These are phyloP conservation scores for Charanyca ferruginea DNA, from an alignment of 2,888 invertebrate genomes.

Conservation along the genomic window DNA sequence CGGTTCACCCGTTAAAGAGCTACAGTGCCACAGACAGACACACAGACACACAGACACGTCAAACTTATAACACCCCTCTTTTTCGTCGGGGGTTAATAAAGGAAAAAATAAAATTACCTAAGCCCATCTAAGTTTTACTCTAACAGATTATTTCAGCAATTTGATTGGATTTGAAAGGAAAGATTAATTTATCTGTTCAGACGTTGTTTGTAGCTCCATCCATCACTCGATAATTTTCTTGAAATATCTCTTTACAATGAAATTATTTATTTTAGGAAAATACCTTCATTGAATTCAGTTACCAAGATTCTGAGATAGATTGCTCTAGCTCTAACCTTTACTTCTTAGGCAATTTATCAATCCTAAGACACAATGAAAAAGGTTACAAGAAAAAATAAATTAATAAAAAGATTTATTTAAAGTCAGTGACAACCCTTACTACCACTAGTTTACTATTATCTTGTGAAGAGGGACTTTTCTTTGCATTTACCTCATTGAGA, in stretches of 20 bases:
- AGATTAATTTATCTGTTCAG: conserved; percentile 5
- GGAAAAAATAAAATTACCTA: too few relatives aligned
- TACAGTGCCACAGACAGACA: too few relatives aligned
- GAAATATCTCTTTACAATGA: too few relatives aligned
- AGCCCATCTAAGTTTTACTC: too few relatives aligned
- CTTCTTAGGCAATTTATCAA: background rate
- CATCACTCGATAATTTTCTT: too few relatives aligned
- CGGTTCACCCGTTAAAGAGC: too few relatives aligned
- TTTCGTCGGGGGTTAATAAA: too few relatives aligned
- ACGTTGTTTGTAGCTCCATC: too few relatives aligned
- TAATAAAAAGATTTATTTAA: background rate
- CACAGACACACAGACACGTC: too few relatives aligned
- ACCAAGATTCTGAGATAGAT: background rate
- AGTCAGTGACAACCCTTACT: conserved; percentile 29
- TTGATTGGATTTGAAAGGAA: conserved; percentile 9
- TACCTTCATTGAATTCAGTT: too few relatives aligned
- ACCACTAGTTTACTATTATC: background rate
- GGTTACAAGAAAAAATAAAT: background rate
- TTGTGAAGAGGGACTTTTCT: conserved; percentile 26
- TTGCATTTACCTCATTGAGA: background rate
- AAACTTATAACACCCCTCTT: too few relatives aligned
- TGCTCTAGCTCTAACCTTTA: background rate
- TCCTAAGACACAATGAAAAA: background rate
- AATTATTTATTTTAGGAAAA: too few relatives aligned
- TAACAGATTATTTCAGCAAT: background rate